Evolutionary conservation across 30 jellyfish, hydroid and myxozoan species (phyloP), one percentile per base, ranked within the genome.

Genomic region (Pseudorhiza aurosa): DNA sequence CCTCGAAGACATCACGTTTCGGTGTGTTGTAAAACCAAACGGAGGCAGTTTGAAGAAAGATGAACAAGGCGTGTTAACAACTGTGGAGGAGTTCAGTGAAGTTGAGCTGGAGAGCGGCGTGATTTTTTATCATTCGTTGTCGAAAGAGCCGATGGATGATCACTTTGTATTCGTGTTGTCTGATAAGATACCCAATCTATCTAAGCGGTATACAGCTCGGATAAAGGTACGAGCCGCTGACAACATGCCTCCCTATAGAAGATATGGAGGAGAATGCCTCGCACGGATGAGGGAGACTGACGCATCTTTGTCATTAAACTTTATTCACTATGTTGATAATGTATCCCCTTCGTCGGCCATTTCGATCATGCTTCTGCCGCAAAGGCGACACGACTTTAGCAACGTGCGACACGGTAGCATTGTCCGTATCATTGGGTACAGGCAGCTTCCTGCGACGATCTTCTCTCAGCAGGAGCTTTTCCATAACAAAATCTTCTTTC

Each of bases 401-500:
- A 18, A 40, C 57, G 39, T 78, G 22, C 15, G 27, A 50, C 35
- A 28, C 12, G 31, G 64, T 15, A 68, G 64, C 21, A 33, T 78
- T 1, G 77, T 62, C 22, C 39, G 71, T 0, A 21, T 14, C 2
- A 26, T 19, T 19, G 75, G 78, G 35, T 63, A 64, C 59, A 37
- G 39, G 17, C 43, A 64, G 15, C 11, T 47, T 30, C 68, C 82
- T 0, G 82, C 68, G 27, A 49, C 47, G 29, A 31, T 39, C n/a
- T 78, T 78, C 45, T 62, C 90, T 7, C 90, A 78, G 56, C 67
- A 51, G 44, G 74, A 78, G 49, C 33, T 78, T n/a, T 78, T 78
- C 42, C 75, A 78, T 32, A 78, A 78, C 37, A 78, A 78, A 24
- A 46, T 78, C 19, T 78, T 62, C 33, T 51, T 19, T 40, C 17